These are phyloP conservation scores for Pachymerium ferrugineum DNA, from an alignment of 2,888 invertebrate genomes.

Conservation along the genomic window DNA sequence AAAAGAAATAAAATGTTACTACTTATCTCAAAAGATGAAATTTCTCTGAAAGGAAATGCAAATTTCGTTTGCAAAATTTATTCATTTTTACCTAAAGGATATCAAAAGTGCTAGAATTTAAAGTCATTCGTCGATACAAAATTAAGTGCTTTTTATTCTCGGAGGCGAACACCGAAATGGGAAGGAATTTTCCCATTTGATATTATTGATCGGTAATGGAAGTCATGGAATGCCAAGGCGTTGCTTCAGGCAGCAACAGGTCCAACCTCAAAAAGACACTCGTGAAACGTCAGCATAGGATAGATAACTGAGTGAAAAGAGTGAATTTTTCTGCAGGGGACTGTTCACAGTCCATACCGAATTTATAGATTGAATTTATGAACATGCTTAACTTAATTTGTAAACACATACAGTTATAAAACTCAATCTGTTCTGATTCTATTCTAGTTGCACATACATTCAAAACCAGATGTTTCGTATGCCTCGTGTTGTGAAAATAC, in stretches of 20 bases:
- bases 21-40: background rate
- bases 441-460: too few species aligned
- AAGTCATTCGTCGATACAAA: background rate
- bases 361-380: too few species aligned
- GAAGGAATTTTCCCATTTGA: background rate
- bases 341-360: too few species aligned
- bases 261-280: background rate
- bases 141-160: background rate
- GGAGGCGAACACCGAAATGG: background rate
- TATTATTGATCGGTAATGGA: constrained; percentile 1
- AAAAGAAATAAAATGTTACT: background rate
- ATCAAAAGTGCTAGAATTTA: background rate
- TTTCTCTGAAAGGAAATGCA: background rate
- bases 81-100: background rate
- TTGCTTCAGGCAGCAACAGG: background rate
- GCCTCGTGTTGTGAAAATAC: too few species aligned
- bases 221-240: background rate
- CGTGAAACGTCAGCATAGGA: background rate
- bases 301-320: too few species aligned
- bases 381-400: too few species aligned
- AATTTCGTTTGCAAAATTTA: too few species aligned
- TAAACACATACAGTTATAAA: too few species aligned
- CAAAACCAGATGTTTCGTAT: too few species aligned
- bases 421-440: too few species aligned
- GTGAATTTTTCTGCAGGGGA: background rate